A percentile compares a stretch with the other conserved stretches of the same genome.
These are phyloP conservation scores for Smithornis capensis DNA, from an alignment of 2,113 vertebrate species.

Conservation along the genomic window DNA sequence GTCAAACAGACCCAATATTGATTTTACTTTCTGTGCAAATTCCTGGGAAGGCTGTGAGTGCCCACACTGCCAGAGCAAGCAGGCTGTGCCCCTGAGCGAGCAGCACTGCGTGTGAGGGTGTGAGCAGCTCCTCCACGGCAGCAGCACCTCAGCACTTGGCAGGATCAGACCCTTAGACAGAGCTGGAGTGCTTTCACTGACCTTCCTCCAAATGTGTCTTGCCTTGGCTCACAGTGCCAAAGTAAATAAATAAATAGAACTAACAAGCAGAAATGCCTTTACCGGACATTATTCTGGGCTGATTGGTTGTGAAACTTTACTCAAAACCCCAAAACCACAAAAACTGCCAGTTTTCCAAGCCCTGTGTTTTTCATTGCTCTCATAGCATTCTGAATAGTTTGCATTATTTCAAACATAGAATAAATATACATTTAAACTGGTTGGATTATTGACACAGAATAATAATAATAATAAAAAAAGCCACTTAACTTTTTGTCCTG, in stretches of 20 bases:
- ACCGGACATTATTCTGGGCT: conserved; percentile 75
- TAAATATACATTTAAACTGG: conserved; percentile 56
- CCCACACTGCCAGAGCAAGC: fast-evolving
- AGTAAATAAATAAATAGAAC: conserved; percentile 67
- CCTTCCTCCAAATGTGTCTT: not conserved
- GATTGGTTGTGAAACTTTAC: conserved; percentile 82
- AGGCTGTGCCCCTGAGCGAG: not conserved
- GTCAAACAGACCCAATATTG: not conserved
- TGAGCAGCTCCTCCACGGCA: not conserved
- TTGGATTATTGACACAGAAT: conserved; percentile 21
- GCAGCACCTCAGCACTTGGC: not conserved
- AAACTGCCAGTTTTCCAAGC: conserved; percentile 80
- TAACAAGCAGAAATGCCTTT: conserved; percentile 67
- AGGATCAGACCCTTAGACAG: not conserved
- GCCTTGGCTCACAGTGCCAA: not conserved
- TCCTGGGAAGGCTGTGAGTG: not conserved
- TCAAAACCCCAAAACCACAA: conserved; percentile 82
- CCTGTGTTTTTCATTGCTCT: conserved; percentile 74
- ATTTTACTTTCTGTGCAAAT: not conserved
- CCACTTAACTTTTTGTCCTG: not conserved
- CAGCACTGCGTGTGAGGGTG: not conserved
- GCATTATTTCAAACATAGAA: conserved; percentile 63
- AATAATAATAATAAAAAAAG: not conserved
- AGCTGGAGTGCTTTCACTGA: conserved; percentile 9
- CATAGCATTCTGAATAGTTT: conserved; percentile 70